Evolutionary conservation across 2,797 vertebrate species (phyloP).

Genomic region (Gadopsis marmoratus): DNA sequence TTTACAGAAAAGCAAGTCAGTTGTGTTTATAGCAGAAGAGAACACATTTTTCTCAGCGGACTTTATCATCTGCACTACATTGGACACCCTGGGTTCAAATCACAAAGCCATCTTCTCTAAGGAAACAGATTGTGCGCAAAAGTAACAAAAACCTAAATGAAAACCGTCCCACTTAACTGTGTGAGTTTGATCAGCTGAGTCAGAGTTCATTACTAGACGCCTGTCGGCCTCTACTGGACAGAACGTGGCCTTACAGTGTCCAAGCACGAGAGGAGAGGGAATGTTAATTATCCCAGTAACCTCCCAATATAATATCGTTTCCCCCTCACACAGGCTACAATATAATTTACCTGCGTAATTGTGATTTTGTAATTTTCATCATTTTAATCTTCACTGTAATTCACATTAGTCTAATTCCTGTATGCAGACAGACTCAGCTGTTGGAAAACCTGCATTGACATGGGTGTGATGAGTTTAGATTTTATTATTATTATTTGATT

Average conservation of each 20-base stretch:
- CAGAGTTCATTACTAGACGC: not conserved
- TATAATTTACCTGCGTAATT: not conserved
- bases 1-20: not conserved
- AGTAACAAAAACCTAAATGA: not conserved
- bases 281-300: not conserved
- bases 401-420: not conserved
- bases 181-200: not conserved
- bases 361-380: too few relatives aligned
- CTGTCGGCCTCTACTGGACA: conserved; percentile 62
- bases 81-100: not conserved
- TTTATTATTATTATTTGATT: too few relatives aligned
- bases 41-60: not conserved
- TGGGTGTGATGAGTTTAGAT: too few relatives aligned
- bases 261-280: not conserved
- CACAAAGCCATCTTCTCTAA: not conserved
- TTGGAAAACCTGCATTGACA: too few relatives aligned
- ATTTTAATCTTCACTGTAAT: not conserved
- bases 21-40: not conserved
- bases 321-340: not conserved
- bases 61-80: not conserved
- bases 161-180: not conserved
- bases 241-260: not conserved
- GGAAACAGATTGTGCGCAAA: not conserved
- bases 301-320: not conserved
- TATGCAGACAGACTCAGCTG: too few relatives aligned